These are phyloP conservation scores for Ctenomys sociabilis DNA, from an alignment of 2,113 vertebrate genomes.

Conservation along the genomic window DNA sequence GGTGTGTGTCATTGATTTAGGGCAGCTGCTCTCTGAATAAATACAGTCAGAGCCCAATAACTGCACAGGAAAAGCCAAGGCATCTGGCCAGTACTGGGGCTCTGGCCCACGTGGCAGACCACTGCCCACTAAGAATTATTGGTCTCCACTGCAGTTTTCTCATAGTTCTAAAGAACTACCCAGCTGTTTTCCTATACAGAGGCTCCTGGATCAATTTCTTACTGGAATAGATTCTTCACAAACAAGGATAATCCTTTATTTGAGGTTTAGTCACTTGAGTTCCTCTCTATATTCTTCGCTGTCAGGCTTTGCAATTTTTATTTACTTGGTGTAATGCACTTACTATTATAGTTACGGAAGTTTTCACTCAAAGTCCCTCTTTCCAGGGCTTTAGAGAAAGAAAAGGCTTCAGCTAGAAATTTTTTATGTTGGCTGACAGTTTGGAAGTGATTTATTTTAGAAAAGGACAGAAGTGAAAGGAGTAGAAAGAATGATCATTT, in stretches of 20 bases:
- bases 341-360: slow-evolving; percentile 50
- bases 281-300: slow-evolving; percentile 68
- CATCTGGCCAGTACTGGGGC: background rate
- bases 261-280: slow-evolving; percentile 74
- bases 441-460: slow-evolving; percentile 66
- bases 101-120: background rate
- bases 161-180: background rate
- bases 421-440: slow-evolving; percentile 64
- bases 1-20: slow-evolving; percentile 31
- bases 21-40: slow-evolving; percentile 53
- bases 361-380: slow-evolving; percentile 63
- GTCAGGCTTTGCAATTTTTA: slow-evolving; percentile 68
- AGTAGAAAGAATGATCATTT: slow-evolving; percentile 55
- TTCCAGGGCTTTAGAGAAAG: slow-evolving; percentile 20
- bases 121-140: background rate
- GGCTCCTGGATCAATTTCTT: slow-evolving; percentile 42
- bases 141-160: background rate
- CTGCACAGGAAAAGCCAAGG: background rate
- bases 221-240: slow-evolving; percentile 60
- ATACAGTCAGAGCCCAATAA: background rate
- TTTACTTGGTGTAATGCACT: slow-evolving; percentile 72
- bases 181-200: slow-evolving; percentile 28
- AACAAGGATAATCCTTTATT: slow-evolving; percentile 71
- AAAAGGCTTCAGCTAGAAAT: slow-evolving; percentile 68
- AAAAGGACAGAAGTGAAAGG: slow-evolving; percentile 45